A percentile compares a stretch with the other conserved stretches of the same genome.
Evolutionary conservation across 1,140 invertebrate species (phyloP).

Genomic region (Scaptomyza graminum): DNA sequence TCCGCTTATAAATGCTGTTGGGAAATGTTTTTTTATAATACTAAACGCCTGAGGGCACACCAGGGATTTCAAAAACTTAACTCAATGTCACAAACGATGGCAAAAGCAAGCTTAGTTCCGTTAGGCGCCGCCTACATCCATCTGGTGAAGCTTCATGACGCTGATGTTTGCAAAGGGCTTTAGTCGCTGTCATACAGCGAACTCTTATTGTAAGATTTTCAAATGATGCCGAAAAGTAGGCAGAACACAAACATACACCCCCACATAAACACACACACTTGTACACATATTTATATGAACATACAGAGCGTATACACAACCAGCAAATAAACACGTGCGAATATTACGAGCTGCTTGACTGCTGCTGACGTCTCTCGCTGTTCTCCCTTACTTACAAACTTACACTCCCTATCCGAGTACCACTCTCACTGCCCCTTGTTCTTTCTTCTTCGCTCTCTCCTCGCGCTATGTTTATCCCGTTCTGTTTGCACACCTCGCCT

Average conservation of each 20-base stretch:
- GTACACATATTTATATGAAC: background rate
- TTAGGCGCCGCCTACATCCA: background rate
- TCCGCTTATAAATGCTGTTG: constrained; percentile 58
- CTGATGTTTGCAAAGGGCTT: constrained; percentile 46
- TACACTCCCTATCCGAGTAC: background rate
- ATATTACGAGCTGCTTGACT: constrained; percentile 59
- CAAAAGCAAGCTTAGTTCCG: constrained; percentile 4
- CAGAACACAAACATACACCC: constrained; percentile 18
- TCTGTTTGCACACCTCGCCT: constrained; percentile 14
- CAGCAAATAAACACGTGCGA: constrained; percentile 65
- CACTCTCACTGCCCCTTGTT: background rate
- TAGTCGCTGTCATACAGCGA: constrained; percentile 34
- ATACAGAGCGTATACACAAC: constrained; percentile 21
- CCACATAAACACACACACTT: constrained; percentile 10
- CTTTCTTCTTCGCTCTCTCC: background rate
- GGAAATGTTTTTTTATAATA: constrained; percentile 74
- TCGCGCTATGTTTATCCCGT: background rate
- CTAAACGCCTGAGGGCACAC: constrained; percentile 75
- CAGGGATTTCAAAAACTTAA: constrained; percentile 74
- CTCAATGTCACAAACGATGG: constrained; percentile 28
- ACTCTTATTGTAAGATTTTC: constrained; percentile 41
- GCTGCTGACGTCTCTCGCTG: constrained; percentile 27
- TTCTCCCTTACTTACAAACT: background rate
- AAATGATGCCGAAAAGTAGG: constrained; percentile 54
- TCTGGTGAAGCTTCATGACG: constrained; percentile 23